These are phyloP conservation scores for Bombus cullumanus DNA, from an alignment of 1,140 invertebrate species.

Conservation along the genomic window DNA sequence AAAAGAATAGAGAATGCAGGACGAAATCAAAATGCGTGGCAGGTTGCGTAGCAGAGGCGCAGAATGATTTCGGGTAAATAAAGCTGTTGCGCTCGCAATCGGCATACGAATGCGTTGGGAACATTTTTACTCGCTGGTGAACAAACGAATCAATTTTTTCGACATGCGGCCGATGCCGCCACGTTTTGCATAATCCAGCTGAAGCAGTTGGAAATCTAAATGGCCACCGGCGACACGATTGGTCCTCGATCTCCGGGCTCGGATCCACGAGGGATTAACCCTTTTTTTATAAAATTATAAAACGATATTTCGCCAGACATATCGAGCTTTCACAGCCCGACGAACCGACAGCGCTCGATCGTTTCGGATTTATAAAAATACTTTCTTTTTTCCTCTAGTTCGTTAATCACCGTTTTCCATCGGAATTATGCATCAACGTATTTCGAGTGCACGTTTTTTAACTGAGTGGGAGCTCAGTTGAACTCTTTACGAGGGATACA, in stretches of 20 bases:
- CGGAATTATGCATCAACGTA: neutral
- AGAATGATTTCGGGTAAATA: neutral
- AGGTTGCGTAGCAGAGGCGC: neutral
- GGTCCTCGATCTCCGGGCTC: neutral
- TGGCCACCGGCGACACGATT: neutral
- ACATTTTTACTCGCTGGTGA: constrained; percentile 37
- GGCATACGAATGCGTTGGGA: neutral
- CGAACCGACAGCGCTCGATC: constrained; percentile 15
- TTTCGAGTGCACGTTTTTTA: neutral
- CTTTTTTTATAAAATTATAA: constrained; percentile 51
- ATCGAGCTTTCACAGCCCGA: neutral
- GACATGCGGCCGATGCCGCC: neutral
- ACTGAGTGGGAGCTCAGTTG: neutral
- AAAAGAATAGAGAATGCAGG: constrained; percentile 46
- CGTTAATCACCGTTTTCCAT: neutral
- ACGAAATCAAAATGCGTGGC: constrained; percentile 25
- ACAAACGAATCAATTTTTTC: constrained; percentile 63
- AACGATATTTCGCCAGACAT: constrained; percentile 4
- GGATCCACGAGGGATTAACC: too few species aligned
- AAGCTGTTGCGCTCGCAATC: neutral
- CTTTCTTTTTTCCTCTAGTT: neutral
- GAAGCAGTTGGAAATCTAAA: constrained; percentile 52
- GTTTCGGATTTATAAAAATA: neutral
- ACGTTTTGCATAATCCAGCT: constrained; percentile 57
- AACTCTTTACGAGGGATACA: neutral